Evolutionary conservation across 2,797 vertebrate species (phyloP), one percentile per base, ranked within the genome.

Genomic region (Esox masquinongy): DNA sequence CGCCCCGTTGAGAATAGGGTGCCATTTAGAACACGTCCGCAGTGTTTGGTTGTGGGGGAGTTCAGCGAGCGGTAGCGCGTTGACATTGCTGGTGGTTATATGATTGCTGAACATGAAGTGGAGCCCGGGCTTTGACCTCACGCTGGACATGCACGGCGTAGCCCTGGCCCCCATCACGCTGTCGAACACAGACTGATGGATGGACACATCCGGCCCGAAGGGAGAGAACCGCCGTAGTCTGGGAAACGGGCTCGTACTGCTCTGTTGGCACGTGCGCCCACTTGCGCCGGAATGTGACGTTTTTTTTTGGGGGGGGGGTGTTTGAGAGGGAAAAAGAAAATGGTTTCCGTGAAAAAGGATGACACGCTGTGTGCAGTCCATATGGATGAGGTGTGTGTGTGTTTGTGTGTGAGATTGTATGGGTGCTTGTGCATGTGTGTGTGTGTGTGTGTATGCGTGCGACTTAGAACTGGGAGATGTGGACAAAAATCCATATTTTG

Each of bases 71-170:
- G 67, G 68, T 4, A 50, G 16, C 56, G 70, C 22, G 11, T 81
- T 85, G 79, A 56, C 76, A 79, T 56, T 70, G 50, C 36, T 53
- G 50, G 34, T 53, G 24, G 66, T 82, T 84, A 75, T 84, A 11
- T 84, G 24, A 64, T 64, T 74, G 66, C 73, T 71, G 34, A 79
- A 73, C 64, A 56, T 56, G 22, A 6, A 79, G 70, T 77, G 76
- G 77, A 78, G 70, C 83, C 84, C 79, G 80, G 77, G 70, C 29
- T 80, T 43, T 91, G 87, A 92, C 91, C 89, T 90, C 89, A 90
- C 80, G 74, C 87, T 87, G 82, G 77, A 81, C 67, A 34, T 77
- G 69, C 89, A 82, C 70, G 77, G 83, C 80, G 85, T 81, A 81
- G 84, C 84, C 85, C 74, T 87, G 86, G 85, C 85, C 83, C 87